A percentile compares a stretch with the other conserved stretches of the same genome.
Conservation (phyloP, 1,140 invertebrate species). For the Drusus annulatus region DNA sequence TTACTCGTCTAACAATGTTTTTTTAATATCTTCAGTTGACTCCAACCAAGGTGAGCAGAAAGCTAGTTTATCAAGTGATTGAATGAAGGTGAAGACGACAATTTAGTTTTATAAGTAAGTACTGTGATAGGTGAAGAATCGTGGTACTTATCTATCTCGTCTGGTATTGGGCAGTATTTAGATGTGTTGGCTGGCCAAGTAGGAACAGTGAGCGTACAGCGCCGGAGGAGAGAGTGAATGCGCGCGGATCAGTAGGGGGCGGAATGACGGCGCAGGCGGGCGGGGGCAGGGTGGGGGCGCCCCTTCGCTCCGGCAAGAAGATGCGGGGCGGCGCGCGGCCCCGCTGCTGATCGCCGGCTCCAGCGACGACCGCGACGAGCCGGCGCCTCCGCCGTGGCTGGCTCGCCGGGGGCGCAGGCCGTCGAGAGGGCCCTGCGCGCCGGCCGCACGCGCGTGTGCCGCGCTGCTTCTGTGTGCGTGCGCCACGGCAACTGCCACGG, state of each 20-base stretch:
- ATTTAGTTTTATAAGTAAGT: slow-evolving; percentile 4
- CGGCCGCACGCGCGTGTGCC: slow-evolving; percentile 74
- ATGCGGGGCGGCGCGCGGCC: slow-evolving; percentile 64
- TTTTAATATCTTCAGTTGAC: too few species aligned
- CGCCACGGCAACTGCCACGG: slow-evolving; percentile 76
- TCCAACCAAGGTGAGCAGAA: too few species aligned
- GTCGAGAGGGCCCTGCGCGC: slow-evolving; percentile 62
- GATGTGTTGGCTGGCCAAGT: too few species aligned
- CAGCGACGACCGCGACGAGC: slow-evolving; percentile 72
- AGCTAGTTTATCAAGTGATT: too few species aligned
- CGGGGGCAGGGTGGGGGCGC: slow-evolving; percentile 63
- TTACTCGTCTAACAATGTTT: not conserved
- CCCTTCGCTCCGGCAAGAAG: slow-evolving; percentile 73
- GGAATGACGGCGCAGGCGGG: slow-evolving; percentile 61
- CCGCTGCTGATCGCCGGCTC: slow-evolving; percentile 63
- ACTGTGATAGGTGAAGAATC: not conserved
- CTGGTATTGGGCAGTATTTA: too few species aligned
- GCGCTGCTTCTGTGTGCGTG: slow-evolving; percentile 76
- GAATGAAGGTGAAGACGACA: not conserved
- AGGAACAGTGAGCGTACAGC: too few species aligned
- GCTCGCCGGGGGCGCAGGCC: slow-evolving; percentile 61
- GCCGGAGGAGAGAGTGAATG: not conserved
- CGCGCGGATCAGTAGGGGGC: not conserved
- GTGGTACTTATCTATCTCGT: too few species aligned
- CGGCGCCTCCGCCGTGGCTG: slow-evolving; percentile 55